Conservation (phyloP, 2,888 invertebrate genomes). For the Gandaritis pyraliata region DNA sequence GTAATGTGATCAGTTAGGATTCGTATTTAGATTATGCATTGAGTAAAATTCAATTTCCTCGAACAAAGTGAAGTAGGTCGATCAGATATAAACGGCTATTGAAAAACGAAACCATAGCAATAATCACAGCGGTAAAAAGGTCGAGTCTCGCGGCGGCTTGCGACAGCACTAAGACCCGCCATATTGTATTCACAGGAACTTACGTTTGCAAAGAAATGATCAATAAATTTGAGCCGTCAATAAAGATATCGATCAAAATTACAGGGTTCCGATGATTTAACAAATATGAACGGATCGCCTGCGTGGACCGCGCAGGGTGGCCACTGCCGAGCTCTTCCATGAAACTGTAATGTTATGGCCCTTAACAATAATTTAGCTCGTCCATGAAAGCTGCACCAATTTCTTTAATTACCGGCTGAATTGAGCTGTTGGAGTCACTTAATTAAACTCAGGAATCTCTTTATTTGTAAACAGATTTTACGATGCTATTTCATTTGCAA, state of each 20-base stretch:
- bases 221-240: slow-evolving; percentile 82
- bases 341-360: slow-evolving; percentile 75
- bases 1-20: slow-evolving; percentile 44
- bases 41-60: slow-evolving; percentile 74
- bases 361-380: slow-evolving; percentile 74
- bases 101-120: slow-evolving; percentile 80
- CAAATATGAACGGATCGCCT: slow-evolving; percentile 78
- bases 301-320: slow-evolving; percentile 73
- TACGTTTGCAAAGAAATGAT: slow-evolving; percentile 80
- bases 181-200: slow-evolving; percentile 75
- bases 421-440: slow-evolving; percentile 69
- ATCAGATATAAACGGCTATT: slow-evolving; percentile 80
- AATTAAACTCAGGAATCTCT: slow-evolving; percentile 69
- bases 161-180: slow-evolving; percentile 67
- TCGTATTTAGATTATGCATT: slow-evolving; percentile 51
- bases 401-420: slow-evolving; percentile 70
- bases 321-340: slow-evolving; percentile 71
- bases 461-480: slow-evolving; percentile 68
- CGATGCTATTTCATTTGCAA: slow-evolving; percentile 57
- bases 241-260: slow-evolving; percentile 85
- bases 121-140: slow-evolving; percentile 72
- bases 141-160: slow-evolving; percentile 66
- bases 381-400: slow-evolving; percentile 73
- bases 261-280: slow-evolving; percentile 83
- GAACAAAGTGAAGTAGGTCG: slow-evolving; percentile 74